Base-by-base conservation (phyloP, 1,140 invertebrate genomes). In the Pachypsylla venusta region DNA sequence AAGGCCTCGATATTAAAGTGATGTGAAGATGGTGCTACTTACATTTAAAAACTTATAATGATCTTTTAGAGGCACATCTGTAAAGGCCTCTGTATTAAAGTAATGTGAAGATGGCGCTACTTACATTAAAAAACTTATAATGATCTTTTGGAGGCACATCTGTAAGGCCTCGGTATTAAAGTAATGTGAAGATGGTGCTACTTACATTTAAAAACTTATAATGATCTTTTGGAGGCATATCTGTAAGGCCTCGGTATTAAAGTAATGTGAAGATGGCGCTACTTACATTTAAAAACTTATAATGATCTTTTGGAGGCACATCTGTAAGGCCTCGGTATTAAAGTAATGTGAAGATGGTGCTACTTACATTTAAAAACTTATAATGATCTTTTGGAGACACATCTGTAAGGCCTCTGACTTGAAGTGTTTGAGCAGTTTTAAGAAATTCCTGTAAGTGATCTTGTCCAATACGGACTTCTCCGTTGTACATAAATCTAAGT, bases 401-500 rank as follows among this genome's bases (percentile, higher is more conserved):
- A 68, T 93, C 89, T 30, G 89, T 87, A 59, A 95, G 76, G 1
- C 90, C 91, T 66, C 89, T 79, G 2, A 95, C 85, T 74, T 93
- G 87, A 61, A 95, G 77, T 72, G 89, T 82, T 73, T 93, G 88
- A 24, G 90, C 90, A 39, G 89, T 91, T 71, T 89, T 85, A 59
- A 93, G 76, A 70, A 94, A 90, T 66, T 89, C 85, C 57, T 83
- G 79, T 62, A 95, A 74, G 66, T 92, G 87, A 67, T 93, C 89
- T 70, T 93, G 87, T 53, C 87, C 85, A 61, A 93, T 87, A 70
- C 91, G 85, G 2, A 95, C 90, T 75, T 94, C 90, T 40, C 90
- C 90, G 72, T 91, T 87, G 72, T 94, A 95, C 89, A 94, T 93
- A 75, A 94, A 94, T 70, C 81, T 83, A 66, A 95, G 76, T 61